A percentile compares a stretch with the other conserved stretches of the same genome.
These are phyloP conservation scores for Tridacna gigas DNA, from an alignment of 2,888 invertebrate genomes.

Conservation along the genomic window DNA sequence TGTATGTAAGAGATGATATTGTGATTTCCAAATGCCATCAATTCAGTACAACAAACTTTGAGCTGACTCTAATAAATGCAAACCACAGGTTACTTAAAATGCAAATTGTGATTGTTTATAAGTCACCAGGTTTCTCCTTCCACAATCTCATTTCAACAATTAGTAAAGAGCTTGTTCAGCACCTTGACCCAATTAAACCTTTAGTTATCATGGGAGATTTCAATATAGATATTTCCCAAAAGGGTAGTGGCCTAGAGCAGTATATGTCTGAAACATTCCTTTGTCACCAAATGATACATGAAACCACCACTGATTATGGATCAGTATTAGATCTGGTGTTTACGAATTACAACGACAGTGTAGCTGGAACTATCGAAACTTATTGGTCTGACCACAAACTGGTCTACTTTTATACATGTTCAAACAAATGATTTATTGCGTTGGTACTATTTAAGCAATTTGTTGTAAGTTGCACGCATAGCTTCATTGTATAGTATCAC, in stretches of 20 bases:
- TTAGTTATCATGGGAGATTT: conserved; percentile 45
- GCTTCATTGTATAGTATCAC: no score
- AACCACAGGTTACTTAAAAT: conserved; percentile 4
- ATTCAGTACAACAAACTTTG: conserved; percentile 20
- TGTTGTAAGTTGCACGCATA: no score
- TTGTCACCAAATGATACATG: conserved; percentile 23
- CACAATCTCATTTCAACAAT: background rate
- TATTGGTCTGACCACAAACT: conserved; percentile 49
- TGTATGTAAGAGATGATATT: conserved; percentile 41
- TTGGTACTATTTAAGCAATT: no score
- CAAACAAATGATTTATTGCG: no score
- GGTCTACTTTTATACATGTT: conserved; percentile 24
- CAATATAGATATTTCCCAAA: conserved; percentile 35
- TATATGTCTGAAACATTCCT: conserved; percentile 19
- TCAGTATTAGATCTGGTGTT: conserved; percentile 39
- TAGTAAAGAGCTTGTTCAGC: background rate
- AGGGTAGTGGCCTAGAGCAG: background rate
- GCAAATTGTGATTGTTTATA: conserved; percentile 41
- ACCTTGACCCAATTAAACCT: conserved; percentile 20
- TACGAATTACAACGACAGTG: conserved; percentile 30
- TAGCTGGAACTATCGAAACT: conserved; percentile 33
- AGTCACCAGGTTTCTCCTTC: conserved; percentile 20
- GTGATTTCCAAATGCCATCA: background rate
- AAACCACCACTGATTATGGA: conserved; percentile 34
- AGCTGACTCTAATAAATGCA: conserved; percentile 7